Conservation (phyloP, 2,797 vertebrate genomes). For the Tragopan temminckii region DNA sequence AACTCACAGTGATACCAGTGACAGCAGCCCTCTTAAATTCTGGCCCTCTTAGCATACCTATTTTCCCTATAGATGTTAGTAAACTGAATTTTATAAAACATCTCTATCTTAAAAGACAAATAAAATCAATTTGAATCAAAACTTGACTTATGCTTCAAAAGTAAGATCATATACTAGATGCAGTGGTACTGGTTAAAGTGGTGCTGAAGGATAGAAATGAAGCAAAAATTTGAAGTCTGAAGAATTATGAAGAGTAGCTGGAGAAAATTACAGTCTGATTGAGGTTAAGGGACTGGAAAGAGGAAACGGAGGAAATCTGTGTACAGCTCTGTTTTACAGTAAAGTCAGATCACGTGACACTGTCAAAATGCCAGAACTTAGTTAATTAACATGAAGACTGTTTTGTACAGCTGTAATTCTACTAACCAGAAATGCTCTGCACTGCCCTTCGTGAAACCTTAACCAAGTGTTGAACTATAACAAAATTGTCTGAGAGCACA, state of each 20-base stretch:
- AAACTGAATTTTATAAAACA: not conserved
- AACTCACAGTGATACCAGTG: not conserved
- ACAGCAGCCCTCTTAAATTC: not conserved
- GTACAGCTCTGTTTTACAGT: not conserved
- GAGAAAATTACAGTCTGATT: not conserved
- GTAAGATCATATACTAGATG: not conserved
- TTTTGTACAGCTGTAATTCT: not conserved
- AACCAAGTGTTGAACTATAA: not conserved
- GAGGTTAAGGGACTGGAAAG: not conserved
- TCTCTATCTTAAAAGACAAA: not conserved
- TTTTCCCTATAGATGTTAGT: not conserved
- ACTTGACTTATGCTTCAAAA: not conserved
- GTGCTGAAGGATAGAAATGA: not conserved
- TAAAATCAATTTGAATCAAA: not conserved
- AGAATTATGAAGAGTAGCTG: not conserved
- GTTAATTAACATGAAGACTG: not conserved
- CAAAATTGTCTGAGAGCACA: not conserved
- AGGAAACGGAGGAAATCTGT: not conserved
- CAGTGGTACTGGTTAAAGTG: not conserved
- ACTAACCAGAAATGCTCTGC: not conserved
- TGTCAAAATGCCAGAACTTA: not conserved
- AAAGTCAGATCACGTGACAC: not conserved
- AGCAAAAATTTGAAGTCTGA: not conserved
- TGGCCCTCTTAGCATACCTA: not conserved
- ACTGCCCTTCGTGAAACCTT: not conserved